Percentiles rank a stretch among this genome's conserved stretches.
Evolutionary conservation across 2,888 invertebrate species (phyloP).

Genomic region (Ochlodes sylvanus): DNA sequence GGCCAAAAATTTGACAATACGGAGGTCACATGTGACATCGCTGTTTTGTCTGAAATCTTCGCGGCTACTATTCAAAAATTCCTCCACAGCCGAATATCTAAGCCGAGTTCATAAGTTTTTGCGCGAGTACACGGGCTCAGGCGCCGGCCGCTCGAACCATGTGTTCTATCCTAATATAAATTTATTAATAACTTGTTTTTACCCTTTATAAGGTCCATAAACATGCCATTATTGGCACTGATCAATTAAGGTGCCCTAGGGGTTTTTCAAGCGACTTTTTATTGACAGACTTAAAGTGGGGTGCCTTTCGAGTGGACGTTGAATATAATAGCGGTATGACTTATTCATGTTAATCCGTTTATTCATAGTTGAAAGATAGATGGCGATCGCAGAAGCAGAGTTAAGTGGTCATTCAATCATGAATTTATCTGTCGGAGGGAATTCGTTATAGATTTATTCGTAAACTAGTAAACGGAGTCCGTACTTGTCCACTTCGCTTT

Average conservation of each 20-base stretch:
- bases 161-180: conserved; percentile 66
- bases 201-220: conserved; percentile 56
- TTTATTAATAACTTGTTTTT: conserved; percentile 73
- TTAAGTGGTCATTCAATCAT: conserved; percentile 20
- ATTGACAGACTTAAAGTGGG: conserved; percentile 10
- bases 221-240: conserved; percentile 80
- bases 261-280: conserved; percentile 27
- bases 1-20: too few relatives aligned
- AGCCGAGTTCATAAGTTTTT: conserved; percentile 68
- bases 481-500: too few relatives aligned
- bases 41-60: conserved; percentile 45
- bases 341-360: conserved; percentile 36
- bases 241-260: conserved; percentile 64
- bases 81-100: conserved; percentile 55
- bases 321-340: conserved; percentile 36
- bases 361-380: conserved; percentile 37
- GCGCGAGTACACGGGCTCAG: conserved; percentile 64
- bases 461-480: too few relatives aligned
- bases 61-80: conserved; percentile 58
- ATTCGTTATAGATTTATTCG: conserved; percentile 4
- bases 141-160: conserved; percentile 66
- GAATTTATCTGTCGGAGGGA: conserved; percentile 20
- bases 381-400: conserved; percentile 14
- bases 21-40: not conserved
- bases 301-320: conserved; percentile 3